Evolutionary conservation across 1,140 invertebrate species (phyloP).

Genomic region (Fopius arisanus): DNA sequence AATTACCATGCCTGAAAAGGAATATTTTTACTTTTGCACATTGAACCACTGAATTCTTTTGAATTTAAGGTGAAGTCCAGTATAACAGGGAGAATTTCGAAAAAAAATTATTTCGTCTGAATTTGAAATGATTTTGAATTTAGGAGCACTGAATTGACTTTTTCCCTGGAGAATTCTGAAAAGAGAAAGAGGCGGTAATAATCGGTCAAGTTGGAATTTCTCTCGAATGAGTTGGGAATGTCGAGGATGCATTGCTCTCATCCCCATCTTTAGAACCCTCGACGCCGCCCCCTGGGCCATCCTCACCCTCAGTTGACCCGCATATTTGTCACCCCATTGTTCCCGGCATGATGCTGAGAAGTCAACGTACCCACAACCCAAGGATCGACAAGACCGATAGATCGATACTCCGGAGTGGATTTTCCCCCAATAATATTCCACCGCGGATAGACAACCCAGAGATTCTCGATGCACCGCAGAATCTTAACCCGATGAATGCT

Average conservation of each 20-base stretch:
- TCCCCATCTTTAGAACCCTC: not conserved
- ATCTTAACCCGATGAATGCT: not conserved
- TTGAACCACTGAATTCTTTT: too few relatives aligned
- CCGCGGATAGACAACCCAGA: not conserved
- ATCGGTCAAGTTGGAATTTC: not conserved
- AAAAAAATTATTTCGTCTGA: too few relatives aligned
- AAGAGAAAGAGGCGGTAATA: not conserved
- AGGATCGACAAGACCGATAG: not conserved
- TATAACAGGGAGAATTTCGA: too few relatives aligned
- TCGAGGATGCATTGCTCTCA: not conserved
- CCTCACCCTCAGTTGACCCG: slow-evolving; percentile 23
- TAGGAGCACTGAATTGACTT: not conserved
- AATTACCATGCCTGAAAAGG: too few relatives aligned
- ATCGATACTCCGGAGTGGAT: slow-evolving; percentile 1
- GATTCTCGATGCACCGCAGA: not conserved
- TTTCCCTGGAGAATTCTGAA: not conserved
- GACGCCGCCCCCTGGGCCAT: not conserved
- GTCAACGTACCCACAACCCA: not conserved
- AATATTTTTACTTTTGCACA: too few relatives aligned
- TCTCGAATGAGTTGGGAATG: not conserved
- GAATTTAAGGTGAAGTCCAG: too few relatives aligned
- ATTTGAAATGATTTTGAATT: not conserved
- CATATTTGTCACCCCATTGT: slow-evolving; percentile 26
- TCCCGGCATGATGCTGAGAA: slow-evolving; percentile 3
- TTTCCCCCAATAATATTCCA: not conserved